These are phyloP conservation scores for Eurytemora carolleeae DNA, from an alignment of 1,140 invertebrate species.

Conservation along the genomic window DNA sequence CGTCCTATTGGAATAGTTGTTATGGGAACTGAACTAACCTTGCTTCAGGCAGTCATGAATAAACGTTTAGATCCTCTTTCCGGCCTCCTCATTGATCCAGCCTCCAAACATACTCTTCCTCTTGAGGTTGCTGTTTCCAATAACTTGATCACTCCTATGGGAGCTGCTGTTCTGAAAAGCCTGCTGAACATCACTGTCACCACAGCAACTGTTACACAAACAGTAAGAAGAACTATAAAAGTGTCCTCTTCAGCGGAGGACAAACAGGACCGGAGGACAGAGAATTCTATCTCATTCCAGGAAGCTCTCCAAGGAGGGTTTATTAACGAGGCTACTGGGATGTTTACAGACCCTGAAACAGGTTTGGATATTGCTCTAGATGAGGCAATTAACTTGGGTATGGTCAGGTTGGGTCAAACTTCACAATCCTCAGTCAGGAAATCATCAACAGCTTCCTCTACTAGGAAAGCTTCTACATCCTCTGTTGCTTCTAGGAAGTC, in stretches of 20 bases:
- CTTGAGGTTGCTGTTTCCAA: slow-evolving; percentile 63
- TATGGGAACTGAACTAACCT: slow-evolving; percentile 44
- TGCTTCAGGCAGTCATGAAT: slow-evolving; percentile 63
- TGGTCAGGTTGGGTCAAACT: slow-evolving; percentile 23
- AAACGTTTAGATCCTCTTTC: slow-evolving; percentile 61
- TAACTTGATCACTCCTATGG: slow-evolving; percentile 60
- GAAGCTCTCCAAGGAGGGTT: slow-evolving; percentile 54
- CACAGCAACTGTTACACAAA: slow-evolving; percentile 58
- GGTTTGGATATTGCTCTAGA: slow-evolving; percentile 52
- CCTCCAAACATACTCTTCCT: slow-evolving; percentile 49
- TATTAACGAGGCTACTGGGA: slow-evolving; percentile 51
- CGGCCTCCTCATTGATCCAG: slow-evolving; percentile 58
- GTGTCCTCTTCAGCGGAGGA: slow-evolving; percentile 34
- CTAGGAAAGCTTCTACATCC: background rate
- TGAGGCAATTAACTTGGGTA: slow-evolving; percentile 42
- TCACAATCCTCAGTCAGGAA: slow-evolving; percentile 4
- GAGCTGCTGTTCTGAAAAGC: slow-evolving; percentile 57
- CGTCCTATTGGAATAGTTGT: slow-evolving; percentile 49
- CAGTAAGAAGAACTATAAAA: slow-evolving; percentile 53
- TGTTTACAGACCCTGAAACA: slow-evolving; percentile 55
- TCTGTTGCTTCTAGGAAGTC: background rate
- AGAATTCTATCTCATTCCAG: slow-evolving; percentile 46
- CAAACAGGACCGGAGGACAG: slow-evolving; percentile 31
- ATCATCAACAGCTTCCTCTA: slow-evolving; percentile 2
- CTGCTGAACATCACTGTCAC: slow-evolving; percentile 62